These are phyloP conservation scores for Tipula confusa DNA, from an alignment of 2,888 invertebrate species.

Conservation along the genomic window DNA sequence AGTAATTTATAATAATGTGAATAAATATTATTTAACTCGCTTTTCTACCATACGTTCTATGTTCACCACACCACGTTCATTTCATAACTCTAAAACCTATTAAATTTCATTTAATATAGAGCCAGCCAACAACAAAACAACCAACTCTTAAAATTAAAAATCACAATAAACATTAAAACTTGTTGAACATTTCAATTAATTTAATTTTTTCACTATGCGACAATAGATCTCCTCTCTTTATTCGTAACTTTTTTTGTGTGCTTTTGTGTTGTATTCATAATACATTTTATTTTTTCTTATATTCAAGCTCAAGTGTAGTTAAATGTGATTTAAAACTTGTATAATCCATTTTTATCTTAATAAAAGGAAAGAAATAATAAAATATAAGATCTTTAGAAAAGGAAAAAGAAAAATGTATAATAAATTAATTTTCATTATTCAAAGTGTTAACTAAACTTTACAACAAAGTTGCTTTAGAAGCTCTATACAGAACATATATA, in stretches of 20 bases:
- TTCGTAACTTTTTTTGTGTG: not conserved
- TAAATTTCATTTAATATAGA: not conserved
- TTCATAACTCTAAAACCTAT: not conserved
- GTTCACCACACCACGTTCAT: not conserved
- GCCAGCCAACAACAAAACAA: not conserved
- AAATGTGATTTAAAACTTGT: conserved; percentile 15
- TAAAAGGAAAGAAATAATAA: not conserved
- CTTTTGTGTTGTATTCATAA: not conserved
- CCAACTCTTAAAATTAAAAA: not conserved
- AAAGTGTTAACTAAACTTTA: conserved; percentile 25
- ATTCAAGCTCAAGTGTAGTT: not conserved
- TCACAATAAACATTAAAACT: conserved; percentile 20
- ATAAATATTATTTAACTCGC: not conserved
- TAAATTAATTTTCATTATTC: conserved; percentile 20
- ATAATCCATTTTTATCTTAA: not conserved
- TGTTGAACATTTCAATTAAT: conserved; percentile 25
- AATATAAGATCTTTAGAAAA: not conserved
- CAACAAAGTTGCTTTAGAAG: not conserved
- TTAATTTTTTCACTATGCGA: not conserved
- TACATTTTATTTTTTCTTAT: not conserved
- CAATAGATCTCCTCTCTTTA: conserved; percentile 9
- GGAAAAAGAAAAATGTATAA: not conserved
- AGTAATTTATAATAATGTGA: not conserved
- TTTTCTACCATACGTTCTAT: not conserved
- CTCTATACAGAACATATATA: not conserved